phyloP scores from a whole-genome alignment of 2,888 invertebrate species.

The Sympetrum striolatum region DNA sequence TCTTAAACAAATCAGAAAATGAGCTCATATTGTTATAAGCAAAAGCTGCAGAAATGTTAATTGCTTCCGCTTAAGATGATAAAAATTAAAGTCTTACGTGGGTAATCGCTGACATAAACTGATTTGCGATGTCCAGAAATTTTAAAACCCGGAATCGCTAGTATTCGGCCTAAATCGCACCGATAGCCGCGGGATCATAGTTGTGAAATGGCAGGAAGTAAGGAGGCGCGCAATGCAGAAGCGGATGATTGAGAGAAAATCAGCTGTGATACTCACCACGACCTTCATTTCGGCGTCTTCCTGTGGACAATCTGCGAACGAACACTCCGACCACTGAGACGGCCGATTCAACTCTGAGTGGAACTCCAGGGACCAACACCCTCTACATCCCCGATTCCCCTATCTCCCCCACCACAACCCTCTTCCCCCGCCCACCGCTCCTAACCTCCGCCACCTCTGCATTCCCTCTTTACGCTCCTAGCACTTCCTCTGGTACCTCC shows the following conservation, averaged over 20 bases:
- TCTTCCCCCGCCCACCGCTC: not conserved
- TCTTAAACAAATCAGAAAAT: too few relatives aligned
- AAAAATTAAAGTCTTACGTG: too few relatives aligned
- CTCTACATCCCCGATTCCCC: not conserved
- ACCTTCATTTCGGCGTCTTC: not conserved
- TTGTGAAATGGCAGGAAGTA: not conserved
- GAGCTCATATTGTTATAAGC: too few relatives aligned
- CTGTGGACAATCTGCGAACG: not conserved
- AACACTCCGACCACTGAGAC: not conserved
- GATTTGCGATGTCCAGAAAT: too few relatives aligned
- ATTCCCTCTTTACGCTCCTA: not conserved
- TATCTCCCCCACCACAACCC: not conserved
- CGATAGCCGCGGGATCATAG: too few relatives aligned
- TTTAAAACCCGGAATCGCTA: too few relatives aligned
- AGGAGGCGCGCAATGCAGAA: not conserved
- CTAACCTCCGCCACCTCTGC: not conserved
- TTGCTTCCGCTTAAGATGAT: too few relatives aligned
- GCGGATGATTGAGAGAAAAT: not conserved
- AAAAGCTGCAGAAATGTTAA: too few relatives aligned
- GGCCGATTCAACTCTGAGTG: not conserved
- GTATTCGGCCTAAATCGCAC: too few relatives aligned
- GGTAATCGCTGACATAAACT: too few relatives aligned
- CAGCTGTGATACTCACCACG: not conserved
- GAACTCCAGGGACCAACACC: slow-evolving; percentile 2
- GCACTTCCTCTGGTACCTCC: not conserved